These are phyloP conservation scores for Uria lomvia DNA, from an alignment of 2,113 vertebrate genomes.

Conservation along the genomic window DNA sequence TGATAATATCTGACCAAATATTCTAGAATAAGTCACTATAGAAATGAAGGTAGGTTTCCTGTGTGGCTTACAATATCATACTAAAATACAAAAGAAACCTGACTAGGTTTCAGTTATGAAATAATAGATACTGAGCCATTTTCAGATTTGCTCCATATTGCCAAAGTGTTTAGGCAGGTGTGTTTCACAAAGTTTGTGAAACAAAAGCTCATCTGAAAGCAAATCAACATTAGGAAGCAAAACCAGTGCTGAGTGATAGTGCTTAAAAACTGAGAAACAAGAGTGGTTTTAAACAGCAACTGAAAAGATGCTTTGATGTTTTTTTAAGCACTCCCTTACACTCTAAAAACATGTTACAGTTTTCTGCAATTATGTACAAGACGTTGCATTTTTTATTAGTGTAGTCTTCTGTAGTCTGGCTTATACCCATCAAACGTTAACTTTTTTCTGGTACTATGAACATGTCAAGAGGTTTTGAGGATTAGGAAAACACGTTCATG, in stretches of 20 bases:
- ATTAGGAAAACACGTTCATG: background rate
- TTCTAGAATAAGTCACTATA: constrained; percentile 50
- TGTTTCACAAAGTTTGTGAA: constrained; percentile 57
- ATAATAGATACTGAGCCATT: constrained; percentile 63
- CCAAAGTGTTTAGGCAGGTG: constrained; percentile 46
- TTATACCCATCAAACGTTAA: background rate
- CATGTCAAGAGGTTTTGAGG: background rate
- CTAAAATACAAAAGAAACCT: constrained; percentile 55
- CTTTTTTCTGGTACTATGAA: background rate
- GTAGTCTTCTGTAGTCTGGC: background rate
- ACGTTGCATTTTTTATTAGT: background rate
- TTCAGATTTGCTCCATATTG: constrained; percentile 51
- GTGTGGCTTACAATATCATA: constrained; percentile 42
- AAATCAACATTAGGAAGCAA: constrained; percentile 63
- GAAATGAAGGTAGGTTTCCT: constrained; percentile 65
- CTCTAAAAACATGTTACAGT: background rate
- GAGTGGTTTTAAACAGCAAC: constrained; percentile 55
- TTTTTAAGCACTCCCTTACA: background rate
- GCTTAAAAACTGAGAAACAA: constrained; percentile 46
- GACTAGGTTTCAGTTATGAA: constrained; percentile 66
- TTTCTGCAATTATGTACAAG: background rate
- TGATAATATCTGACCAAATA: constrained; percentile 44
- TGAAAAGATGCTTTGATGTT: constrained; percentile 32
- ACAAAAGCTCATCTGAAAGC: constrained; percentile 52
- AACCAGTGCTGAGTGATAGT: constrained; percentile 64